Conservation (phyloP, 2,113 vertebrate species). For the Malurus cyaneus region DNA sequence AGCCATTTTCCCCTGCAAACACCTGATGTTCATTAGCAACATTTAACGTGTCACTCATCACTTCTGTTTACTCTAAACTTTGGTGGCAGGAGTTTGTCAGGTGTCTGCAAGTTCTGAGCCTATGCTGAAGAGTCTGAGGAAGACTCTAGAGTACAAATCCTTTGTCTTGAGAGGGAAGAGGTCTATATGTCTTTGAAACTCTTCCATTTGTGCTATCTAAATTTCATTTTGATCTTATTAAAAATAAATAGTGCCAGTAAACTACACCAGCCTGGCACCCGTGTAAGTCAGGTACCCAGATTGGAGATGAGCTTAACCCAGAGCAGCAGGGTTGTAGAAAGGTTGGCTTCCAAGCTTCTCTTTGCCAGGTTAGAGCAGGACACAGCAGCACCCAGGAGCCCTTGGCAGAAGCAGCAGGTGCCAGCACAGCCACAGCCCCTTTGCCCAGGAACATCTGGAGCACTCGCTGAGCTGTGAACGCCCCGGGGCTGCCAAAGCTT, state of each 20-base stretch:
- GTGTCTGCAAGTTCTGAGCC: neutral
- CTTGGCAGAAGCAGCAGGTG: neutral
- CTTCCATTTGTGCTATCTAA: neutral
- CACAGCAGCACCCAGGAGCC: neutral
- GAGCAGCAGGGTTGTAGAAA: neutral
- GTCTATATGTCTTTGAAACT: neutral
- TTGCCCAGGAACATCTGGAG: neutral
- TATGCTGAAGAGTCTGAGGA: neutral
- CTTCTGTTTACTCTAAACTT: neutral
- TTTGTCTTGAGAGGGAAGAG: neutral
- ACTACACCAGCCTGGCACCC: neutral
- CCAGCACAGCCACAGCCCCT: neutral
- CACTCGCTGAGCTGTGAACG: rapidly evolving
- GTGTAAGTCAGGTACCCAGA: neutral
- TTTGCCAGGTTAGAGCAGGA: neutral
- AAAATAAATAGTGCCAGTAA: neutral
- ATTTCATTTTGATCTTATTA: neutral
- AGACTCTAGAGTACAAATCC: neutral
- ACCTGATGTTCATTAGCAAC: conserved; percentile 63
- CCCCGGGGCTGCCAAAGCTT: neutral
- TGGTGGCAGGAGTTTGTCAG: neutral
- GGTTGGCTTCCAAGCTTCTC: neutral
- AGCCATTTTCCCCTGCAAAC: conserved; percentile 16
- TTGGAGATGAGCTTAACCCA: neutral
- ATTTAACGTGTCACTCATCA: conserved; percentile 24